A percentile compares a stretch with the other conserved stretches of the same genome.
Evolutionary conservation across 23 tunicate species (phyloP).

Genomic region (Halocynthia aurantium): DNA sequence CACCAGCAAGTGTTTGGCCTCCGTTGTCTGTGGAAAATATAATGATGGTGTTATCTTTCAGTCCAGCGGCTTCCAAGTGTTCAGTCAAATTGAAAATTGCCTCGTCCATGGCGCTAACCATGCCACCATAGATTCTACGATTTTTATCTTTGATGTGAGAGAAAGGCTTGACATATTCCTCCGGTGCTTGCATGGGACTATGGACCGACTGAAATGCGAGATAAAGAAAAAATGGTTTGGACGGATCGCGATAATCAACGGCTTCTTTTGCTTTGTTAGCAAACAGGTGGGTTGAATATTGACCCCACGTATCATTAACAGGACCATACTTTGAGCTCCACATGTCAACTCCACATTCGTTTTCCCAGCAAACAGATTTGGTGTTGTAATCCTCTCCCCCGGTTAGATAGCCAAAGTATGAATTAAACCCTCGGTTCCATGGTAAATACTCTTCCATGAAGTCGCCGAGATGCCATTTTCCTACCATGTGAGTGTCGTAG

Average conservation of each 20-base stretch:
- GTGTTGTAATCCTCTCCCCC: conserved; percentile 48
- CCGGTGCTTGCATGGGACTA: conserved; percentile 79
- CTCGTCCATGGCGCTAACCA: conserved; percentile 91
- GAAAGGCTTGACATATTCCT: conserved; percentile 52
- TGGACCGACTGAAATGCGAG: conserved; percentile 84
- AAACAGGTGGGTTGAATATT: conserved; percentile 63
- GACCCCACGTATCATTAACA: conserved; percentile 58
- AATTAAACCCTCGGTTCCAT: conserved; percentile 71
- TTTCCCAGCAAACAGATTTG: conserved; percentile 27
- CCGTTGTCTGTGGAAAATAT: conserved; percentile 87
- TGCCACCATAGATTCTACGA: conserved; percentile 69
- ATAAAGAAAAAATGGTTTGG: conserved; percentile 77
- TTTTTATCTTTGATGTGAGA: conserved; percentile 42
- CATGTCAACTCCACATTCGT: conserved; percentile 65
- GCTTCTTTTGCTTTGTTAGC: conserved; percentile 47
- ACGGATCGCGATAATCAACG: conserved; percentile 31
- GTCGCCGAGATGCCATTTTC: conserved; percentile 92
- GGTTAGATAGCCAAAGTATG: conserved; percentile 38
- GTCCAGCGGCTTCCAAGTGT: conserved; percentile 49
- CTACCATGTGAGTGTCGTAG: conserved; percentile 82
- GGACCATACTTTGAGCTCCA: conserved; percentile 53
- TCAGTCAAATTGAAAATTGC: conserved; percentile 70
- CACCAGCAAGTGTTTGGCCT: conserved; percentile 85
- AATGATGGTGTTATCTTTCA: conserved; percentile 69
- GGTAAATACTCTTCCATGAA: conserved; percentile 53